A percentile compares a stretch with the other conserved stretches of the same genome.
phyloP scores from a whole-genome alignment of 2,888 invertebrate genomes.

The Thecophora atra region DNA sequence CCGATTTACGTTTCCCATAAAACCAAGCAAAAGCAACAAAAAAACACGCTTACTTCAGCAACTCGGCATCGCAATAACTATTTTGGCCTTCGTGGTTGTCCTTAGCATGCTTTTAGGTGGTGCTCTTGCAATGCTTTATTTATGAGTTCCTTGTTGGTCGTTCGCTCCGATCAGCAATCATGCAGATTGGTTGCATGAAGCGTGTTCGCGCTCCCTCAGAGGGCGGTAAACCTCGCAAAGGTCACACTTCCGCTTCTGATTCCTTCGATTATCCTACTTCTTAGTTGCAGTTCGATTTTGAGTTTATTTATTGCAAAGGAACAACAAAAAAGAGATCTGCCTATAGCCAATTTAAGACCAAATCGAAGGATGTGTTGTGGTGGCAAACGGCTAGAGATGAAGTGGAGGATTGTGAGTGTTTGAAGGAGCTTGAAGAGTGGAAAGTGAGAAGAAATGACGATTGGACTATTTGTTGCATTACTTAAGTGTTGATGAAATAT shows the following conservation, averaged over 20 bases:
- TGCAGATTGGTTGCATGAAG: conserved; percentile 30
- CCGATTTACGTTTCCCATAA: conserved; percentile 16
- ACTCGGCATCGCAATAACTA: conserved; percentile 35
- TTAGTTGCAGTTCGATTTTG: neutral
- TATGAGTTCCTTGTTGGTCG: conserved; percentile 25
- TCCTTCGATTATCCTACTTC: neutral
- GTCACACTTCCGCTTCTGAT: neutral
- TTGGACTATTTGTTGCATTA: neutral
- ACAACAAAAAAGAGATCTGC: neutral
- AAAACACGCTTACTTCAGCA: neutral
- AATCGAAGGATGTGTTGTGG: neutral
- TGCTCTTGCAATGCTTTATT: conserved; percentile 30
- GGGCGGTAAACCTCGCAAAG: too few relatives aligned
- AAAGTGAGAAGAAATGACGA: neutral
- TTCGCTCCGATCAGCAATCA: conserved; percentile 28
- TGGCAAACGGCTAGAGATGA: neutral
- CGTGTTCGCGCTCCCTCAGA: neutral
- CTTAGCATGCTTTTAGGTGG: conserved; percentile 5
- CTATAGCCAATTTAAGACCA: neutral
- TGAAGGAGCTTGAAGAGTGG: neutral
- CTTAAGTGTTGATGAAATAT: conserved; percentile 2
- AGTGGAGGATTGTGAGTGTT: neutral
- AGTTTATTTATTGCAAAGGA: neutral
- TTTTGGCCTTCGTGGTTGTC: conserved; percentile 13
- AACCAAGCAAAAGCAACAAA: neutral